phyloP scores from a whole-genome alignment of 2,888 invertebrate species.

The Apodemia duryi region DNA sequence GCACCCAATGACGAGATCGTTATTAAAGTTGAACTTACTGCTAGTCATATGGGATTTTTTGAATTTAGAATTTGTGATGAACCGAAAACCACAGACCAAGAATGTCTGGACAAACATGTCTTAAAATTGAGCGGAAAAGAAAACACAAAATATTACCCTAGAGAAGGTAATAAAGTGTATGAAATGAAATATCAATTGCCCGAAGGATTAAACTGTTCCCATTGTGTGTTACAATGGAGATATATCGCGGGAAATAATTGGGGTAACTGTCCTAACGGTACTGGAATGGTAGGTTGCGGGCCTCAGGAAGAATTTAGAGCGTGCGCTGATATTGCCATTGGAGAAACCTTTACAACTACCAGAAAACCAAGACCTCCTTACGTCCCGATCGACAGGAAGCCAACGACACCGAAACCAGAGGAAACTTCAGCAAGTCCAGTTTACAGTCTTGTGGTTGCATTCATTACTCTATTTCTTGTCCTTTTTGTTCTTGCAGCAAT shows the following conservation, averaged over 20 bases:
- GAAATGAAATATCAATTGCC: slow-evolving; percentile 85
- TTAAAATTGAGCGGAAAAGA: slow-evolving; percentile 76
- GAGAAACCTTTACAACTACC: slow-evolving; percentile 70
- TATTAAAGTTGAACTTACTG: slow-evolving; percentile 91
- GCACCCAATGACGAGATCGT: slow-evolving; percentile 83
- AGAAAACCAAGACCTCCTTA: slow-evolving; percentile 66
- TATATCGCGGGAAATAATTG: slow-evolving; percentile 93
- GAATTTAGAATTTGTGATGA: slow-evolving; percentile 91
- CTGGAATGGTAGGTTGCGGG: slow-evolving; percentile 91
- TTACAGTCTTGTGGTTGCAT: slow-evolving; percentile 80
- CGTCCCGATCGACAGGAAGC: slow-evolving; percentile 61
- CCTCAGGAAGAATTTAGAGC: slow-evolving; percentile 93
- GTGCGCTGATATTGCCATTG: slow-evolving; percentile 89
- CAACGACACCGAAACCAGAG: slow-evolving; percentile 63
- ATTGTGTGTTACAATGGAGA: slow-evolving; percentile 93
- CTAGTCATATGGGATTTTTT: slow-evolving; percentile 92
- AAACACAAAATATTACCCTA: slow-evolving; percentile 84
- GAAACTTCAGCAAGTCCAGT: slow-evolving; percentile 68
- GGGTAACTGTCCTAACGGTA: slow-evolving; percentile 86
- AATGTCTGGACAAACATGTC: slow-evolving; percentile 87
- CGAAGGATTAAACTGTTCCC: slow-evolving; percentile 84
- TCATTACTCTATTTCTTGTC: slow-evolving; percentile 83
- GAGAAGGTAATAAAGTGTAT: slow-evolving; percentile 88
- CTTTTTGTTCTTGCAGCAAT: slow-evolving; percentile 82
- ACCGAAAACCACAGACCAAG: slow-evolving; percentile 83